These are phyloP conservation scores for Catostomus latipinnis DNA, from an alignment of 2,797 vertebrate species.

Conservation along the genomic window DNA sequence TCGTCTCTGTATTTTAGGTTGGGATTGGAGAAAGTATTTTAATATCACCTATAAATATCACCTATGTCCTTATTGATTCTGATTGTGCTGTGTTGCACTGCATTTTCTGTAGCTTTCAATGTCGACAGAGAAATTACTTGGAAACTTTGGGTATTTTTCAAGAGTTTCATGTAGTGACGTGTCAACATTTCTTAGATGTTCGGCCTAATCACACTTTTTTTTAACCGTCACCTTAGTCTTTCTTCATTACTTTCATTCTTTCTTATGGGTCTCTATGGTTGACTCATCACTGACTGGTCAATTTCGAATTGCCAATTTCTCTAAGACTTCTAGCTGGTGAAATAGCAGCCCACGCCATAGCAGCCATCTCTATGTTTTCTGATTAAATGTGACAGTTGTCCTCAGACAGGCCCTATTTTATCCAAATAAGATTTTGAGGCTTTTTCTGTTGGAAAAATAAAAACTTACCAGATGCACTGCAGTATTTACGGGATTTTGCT, in stretches of 20 bases:
- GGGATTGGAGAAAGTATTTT: no score
- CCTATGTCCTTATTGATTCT: no score
- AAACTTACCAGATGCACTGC: not conserved
- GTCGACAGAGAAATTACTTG: not conserved
- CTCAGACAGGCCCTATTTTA: not conserved
- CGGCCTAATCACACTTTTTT: constrained; percentile 8
- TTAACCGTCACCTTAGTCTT: not conserved
- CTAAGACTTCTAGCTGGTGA: not conserved
- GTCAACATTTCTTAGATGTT: not conserved
- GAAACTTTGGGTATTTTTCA: not conserved
- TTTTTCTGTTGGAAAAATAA: not conserved
- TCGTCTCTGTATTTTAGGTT: no score
- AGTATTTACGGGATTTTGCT: not conserved
- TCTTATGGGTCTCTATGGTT: not conserved
- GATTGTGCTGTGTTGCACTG: no score
- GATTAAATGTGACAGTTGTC: constrained; percentile 1
- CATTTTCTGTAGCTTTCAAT: no score
- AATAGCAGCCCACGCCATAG: not conserved
- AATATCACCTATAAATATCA: no score
- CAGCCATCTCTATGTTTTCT: not conserved
- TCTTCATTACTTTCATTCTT: not conserved
- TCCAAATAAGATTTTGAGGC: not conserved
- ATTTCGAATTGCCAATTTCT: not conserved
- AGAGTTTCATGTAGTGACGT: not conserved
- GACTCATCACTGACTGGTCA: no score